phyloP scores from a whole-genome alignment of 2,113 vertebrate genomes.

The Coreoperca whiteheadi region DNA sequence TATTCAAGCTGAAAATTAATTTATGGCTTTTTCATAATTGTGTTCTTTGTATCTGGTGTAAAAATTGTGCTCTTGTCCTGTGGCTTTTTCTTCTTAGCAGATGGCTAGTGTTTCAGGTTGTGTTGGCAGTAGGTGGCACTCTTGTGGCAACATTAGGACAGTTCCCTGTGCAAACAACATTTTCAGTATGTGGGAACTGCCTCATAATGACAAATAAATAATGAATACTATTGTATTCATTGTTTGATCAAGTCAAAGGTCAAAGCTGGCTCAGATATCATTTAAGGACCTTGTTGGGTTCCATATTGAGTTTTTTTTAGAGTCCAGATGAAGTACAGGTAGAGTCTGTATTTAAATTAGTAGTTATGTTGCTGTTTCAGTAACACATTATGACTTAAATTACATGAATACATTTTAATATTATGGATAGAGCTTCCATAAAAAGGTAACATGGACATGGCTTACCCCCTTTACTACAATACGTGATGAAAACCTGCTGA shows the following conservation, averaged over 20 bases:
- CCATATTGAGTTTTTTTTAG: neutral
- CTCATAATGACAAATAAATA: conserved; percentile 17
- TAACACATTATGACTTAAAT: conserved; percentile 27
- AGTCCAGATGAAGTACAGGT: neutral
- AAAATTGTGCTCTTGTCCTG: conserved; percentile 66
- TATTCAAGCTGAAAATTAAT: conserved; percentile 42
- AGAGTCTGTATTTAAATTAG: neutral
- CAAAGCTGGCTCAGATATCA: conserved; percentile 32
- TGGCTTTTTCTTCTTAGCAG: conserved; percentile 27
- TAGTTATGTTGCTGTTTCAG: neutral
- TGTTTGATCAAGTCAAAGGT: conserved; percentile 22
- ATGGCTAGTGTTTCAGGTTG: conserved; percentile 33
- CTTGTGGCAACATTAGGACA: conserved; percentile 47
- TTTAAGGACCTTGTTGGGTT: conserved; percentile 6
- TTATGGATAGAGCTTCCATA: conserved; percentile 19
- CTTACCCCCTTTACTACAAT: conserved; percentile 12
- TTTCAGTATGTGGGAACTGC: conserved; percentile 48
- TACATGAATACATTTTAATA: conserved; percentile 14
- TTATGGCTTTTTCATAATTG: conserved; percentile 59
- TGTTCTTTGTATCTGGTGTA: conserved; percentile 21
- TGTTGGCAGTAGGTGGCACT: conserved; percentile 58
- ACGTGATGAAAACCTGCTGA: conserved; percentile 28
- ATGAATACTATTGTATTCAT: neutral
- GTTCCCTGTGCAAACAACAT: conserved; percentile 67
- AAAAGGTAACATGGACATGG: neutral